Evolutionary conservation across 1,140 invertebrate genomes (phyloP).

Genomic region (Drosophila repleta): DNA sequence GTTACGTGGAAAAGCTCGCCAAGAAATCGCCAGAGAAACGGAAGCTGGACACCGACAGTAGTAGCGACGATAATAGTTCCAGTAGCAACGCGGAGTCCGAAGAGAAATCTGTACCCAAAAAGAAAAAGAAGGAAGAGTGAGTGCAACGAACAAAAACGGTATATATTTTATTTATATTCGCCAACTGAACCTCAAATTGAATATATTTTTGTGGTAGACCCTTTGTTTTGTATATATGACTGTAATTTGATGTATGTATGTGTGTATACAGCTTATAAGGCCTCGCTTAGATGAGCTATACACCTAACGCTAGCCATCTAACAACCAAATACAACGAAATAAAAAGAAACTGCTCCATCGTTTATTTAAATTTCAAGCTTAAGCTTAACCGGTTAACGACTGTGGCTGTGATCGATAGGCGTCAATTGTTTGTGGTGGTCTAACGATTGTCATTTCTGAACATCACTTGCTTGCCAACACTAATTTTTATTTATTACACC

Average conservation of each 20-base stretch:
- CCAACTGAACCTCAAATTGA: slow-evolving; percentile 68
- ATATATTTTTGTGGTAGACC: slow-evolving; percentile 60
- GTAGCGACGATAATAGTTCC: slow-evolving; percentile 49
- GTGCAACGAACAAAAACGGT: slow-evolving; percentile 75
- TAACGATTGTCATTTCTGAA: slow-evolving; percentile 1
- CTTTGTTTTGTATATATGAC: slow-evolving; percentile 29
- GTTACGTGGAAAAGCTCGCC: slow-evolving; percentile 58
- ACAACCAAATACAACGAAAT: slow-evolving; percentile 41
- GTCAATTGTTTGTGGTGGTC: slow-evolving; percentile 9
- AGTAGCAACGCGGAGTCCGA: slow-evolving; percentile 50
- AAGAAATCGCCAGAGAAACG: slow-evolving; percentile 73
- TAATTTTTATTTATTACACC: not conserved
- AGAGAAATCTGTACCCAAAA: slow-evolving; percentile 60
- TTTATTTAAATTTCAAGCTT: slow-evolving; percentile 2
- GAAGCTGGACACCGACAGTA: slow-evolving; percentile 55
- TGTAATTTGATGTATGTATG: slow-evolving; percentile 50
- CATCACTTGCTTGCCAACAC: slow-evolving; percentile 12
- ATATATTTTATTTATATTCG: slow-evolving; percentile 72
- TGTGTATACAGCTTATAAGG: slow-evolving; percentile 45
- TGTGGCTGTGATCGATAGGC: slow-evolving; percentile 7
- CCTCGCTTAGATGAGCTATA: slow-evolving; percentile 51
- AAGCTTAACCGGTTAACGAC: not conserved
- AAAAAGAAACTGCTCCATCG: slow-evolving; percentile 9
- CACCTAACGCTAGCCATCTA: slow-evolving; percentile 45
- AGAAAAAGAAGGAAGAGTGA: slow-evolving; percentile 63